Conservation (phyloP, 2,888 invertebrate genomes). For the Polietes domitor region DNA sequence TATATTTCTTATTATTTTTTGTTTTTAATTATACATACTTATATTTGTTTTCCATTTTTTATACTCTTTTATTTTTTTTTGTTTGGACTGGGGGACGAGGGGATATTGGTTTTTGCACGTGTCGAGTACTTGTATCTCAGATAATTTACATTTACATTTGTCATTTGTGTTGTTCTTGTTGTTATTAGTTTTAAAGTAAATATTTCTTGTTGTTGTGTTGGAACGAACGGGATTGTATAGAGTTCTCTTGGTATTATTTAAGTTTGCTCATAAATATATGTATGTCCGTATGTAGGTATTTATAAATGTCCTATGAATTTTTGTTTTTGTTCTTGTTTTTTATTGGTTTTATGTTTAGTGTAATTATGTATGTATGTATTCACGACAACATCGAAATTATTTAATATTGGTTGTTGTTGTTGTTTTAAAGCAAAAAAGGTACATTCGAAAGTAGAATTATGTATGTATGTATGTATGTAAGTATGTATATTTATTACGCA, state of each 20-base stretch:
- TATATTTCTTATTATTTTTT: constrained; percentile 22
- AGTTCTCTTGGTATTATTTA: constrained; percentile 41
- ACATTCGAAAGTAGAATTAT: constrained; percentile 64
- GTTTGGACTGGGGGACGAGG: constrained; percentile 10
- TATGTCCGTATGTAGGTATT: constrained; percentile 34
- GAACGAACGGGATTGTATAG: constrained; percentile 55
- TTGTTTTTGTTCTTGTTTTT: constrained; percentile 16
- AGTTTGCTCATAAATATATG: constrained; percentile 31
- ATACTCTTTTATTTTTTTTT: neutral
- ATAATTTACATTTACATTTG: constrained; percentile 54
- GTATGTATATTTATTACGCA: constrained; percentile 30
- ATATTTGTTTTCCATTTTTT: constrained; percentile 13
- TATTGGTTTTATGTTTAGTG: constrained; percentile 20
- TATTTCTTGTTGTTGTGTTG: constrained; percentile 44
- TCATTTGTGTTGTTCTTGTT: constrained; percentile 36
- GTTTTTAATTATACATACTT: neutral
- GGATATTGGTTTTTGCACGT: constrained; percentile 35
- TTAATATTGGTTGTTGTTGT: constrained; percentile 37
- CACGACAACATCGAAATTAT: constrained; percentile 58
- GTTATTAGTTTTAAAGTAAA: constrained; percentile 53
- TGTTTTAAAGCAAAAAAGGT: constrained; percentile 66
- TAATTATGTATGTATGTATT: constrained; percentile 59
- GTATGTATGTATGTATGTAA: constrained; percentile 14
- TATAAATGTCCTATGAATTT: constrained; percentile 41
- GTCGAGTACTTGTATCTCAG: constrained; percentile 34